These are phyloP conservation scores for Bibio marci DNA, from an alignment of 2,888 invertebrate species.

Conservation along the genomic window DNA sequence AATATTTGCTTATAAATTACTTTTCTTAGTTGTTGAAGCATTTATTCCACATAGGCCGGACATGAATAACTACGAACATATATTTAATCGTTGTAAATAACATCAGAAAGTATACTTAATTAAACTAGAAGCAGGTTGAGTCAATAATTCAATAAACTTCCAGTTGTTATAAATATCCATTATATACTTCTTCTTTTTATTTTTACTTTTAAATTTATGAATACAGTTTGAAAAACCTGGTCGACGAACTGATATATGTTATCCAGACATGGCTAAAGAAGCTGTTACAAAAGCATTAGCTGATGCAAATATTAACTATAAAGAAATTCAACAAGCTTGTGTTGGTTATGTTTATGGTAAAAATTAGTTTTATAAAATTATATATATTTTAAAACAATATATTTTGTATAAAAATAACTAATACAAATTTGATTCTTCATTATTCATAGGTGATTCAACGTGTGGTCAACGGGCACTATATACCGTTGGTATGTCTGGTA, in stretches of 20 bases:
- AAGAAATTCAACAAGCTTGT: conserved; percentile 71
- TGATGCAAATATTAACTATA: conserved; percentile 63
- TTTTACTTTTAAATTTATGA: no score
- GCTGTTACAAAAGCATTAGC: conserved; percentile 72
- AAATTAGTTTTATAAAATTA: neutral
- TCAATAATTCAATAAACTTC: no score
- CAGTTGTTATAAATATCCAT: no score
- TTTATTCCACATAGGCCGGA: no score
- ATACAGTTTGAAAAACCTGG: conserved; percentile 86
- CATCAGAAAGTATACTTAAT: no score
- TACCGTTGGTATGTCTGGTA: conserved; percentile 87
- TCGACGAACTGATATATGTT: conserved; percentile 60
- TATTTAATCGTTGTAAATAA: no score
- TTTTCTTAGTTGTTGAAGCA: no score
- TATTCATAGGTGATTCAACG: conserved; percentile 63
- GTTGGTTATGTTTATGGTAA: conserved; percentile 81
- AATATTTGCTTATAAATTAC: no score
- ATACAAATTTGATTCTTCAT: conserved; percentile 3
- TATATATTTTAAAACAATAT: neutral
- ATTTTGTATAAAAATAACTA: neutral
- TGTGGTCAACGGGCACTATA: conserved; percentile 90
- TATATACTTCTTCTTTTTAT: no score
- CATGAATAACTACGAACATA: no score
- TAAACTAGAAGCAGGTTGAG: no score
- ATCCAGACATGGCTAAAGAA: conserved; percentile 89